Conservation (phyloP, 2,888 invertebrate genomes). For the Trachelus stipa region DNA sequence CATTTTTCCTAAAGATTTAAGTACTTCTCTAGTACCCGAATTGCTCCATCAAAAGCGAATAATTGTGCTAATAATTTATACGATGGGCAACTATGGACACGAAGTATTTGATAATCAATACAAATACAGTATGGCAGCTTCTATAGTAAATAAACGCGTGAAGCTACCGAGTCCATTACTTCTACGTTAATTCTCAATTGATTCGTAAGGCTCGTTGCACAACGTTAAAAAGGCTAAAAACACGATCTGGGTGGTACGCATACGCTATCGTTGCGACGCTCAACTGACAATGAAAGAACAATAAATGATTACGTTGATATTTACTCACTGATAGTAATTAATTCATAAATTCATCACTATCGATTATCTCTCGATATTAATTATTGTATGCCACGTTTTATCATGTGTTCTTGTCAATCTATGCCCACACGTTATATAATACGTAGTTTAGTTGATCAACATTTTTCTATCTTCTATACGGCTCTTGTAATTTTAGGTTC, state of each 20-base stretch:
- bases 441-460: too few species aligned
- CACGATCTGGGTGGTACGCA: neutral
- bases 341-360: neutral
- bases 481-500: neutral
- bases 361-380: neutral
- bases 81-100: too few species aligned
- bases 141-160: neutral
- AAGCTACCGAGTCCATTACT: neutral
- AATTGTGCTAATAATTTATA: neutral
- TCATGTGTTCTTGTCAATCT: neutral
- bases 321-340: neutral
- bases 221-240: neutral
- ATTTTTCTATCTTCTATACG: too few species aligned
- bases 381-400: neutral
- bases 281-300: neutral
- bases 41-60: constrained; percentile 21
- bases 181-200: neutral
- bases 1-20: constrained; percentile 24
- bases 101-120: neutral
- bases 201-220: neutral
- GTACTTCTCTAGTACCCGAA: constrained; percentile 30
- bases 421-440: neutral
- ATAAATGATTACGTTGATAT: neutral
- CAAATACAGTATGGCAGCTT: neutral
- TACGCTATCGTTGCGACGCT: neutral